Evolutionary conservation across 2,113 vertebrate genomes (phyloP).

Genomic region (Pelodiscus sinensis): DNA sequence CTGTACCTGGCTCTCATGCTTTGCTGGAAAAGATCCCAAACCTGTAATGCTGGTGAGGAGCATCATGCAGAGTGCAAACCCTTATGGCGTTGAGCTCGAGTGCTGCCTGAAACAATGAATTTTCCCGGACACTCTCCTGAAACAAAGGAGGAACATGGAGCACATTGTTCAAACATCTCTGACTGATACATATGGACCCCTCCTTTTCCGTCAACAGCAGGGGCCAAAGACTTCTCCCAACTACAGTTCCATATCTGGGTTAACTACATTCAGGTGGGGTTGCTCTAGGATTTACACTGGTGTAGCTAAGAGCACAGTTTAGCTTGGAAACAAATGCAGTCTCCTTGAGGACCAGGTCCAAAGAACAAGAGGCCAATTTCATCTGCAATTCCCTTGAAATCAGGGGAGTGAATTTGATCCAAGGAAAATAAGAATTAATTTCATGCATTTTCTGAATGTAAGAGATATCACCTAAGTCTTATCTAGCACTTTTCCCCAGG

Average conservation of each 20-base stretch:
- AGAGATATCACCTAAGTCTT: not conserved
- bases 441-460: not conserved
- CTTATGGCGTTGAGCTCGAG: slow-evolving; percentile 57
- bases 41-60: slow-evolving; percentile 46
- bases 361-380: not conserved
- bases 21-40: slow-evolving; percentile 68
- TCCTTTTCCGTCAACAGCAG: not conserved
- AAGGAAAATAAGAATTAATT: not conserved
- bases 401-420: not conserved
- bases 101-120: slow-evolving; percentile 54
- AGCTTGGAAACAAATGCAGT: not conserved
- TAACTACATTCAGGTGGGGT: not conserved
- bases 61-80: slow-evolving; percentile 57
- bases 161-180: not conserved
- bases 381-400: not conserved
- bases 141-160: not conserved
- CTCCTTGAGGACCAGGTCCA: not conserved
- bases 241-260: not conserved
- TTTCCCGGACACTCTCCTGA: not conserved
- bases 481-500: not conserved
- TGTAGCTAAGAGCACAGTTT: not conserved
- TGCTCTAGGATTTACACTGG: not conserved
- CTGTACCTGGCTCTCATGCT: slow-evolving; percentile 72
- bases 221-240: not conserved
- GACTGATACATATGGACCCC: not conserved